Evolutionary conservation across 1,140 invertebrate species (phyloP).

Genomic region (Yoshiicerus persimilis): DNA sequence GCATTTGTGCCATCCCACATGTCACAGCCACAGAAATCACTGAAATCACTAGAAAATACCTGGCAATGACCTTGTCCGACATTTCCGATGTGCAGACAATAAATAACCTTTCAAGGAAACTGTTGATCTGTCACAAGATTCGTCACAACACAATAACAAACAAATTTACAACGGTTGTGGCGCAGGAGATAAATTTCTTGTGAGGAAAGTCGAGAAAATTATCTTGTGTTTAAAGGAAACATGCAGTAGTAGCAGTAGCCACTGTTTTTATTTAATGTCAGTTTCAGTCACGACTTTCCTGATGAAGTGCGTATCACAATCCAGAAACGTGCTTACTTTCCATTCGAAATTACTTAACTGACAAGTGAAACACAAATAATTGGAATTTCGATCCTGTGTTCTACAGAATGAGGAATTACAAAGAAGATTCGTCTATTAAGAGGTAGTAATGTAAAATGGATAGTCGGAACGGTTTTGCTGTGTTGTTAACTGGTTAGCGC

Average conservation of each 20-base stretch:
- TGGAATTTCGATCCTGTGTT: background rate
- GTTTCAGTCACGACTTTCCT: background rate
- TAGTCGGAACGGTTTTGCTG: background rate
- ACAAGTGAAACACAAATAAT: background rate
- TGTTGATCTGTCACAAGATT: background rate
- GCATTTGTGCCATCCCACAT: too few relatives aligned
- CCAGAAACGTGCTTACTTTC: too few relatives aligned
- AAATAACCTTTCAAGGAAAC: background rate
- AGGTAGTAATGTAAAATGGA: background rate
- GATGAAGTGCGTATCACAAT: background rate
- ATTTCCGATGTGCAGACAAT: too few relatives aligned
- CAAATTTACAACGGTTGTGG: background rate
- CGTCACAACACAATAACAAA: background rate
- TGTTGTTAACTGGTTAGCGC: background rate
- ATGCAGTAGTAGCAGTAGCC: background rate
- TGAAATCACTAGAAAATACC: background rate
- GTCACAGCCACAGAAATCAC: background rate
- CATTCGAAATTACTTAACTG: background rate
- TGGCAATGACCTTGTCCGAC: background rate
- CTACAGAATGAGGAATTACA: too few relatives aligned
- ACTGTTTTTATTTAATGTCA: background rate
- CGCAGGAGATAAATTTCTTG: background rate
- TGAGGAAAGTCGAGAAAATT: background rate
- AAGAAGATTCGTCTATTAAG: too few relatives aligned
- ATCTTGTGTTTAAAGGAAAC: background rate